Base-by-base conservation (phyloP, 1,140 invertebrate genomes). In the Pissodes strobi region DNA sequence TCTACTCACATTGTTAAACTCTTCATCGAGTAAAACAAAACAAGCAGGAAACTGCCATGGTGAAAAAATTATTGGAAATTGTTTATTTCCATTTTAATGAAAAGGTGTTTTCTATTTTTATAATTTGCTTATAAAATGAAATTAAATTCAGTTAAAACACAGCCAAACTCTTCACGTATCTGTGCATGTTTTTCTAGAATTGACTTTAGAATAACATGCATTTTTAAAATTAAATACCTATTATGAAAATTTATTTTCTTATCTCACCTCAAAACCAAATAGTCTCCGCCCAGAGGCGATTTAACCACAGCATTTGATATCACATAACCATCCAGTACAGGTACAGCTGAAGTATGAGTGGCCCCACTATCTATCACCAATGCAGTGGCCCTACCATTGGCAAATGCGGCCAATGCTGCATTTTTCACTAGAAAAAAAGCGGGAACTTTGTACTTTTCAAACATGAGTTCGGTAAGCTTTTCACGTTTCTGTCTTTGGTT, bases 341-440 rank as follows among this genome's bases (percentile, higher is more conserved):
- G 95, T 2, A 97, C 90, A 8, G 94, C 95, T 10, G 94, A 94
- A 0, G 95, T 98, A 74, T 97, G 93, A 34, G 92, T 94, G 0
- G 94, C 92, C 1, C 93, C 95, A 77, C 92, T 93, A 76, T 98
- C 95, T 13, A 98, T 85, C 5, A 98, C 92, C 55, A 98, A 80
- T 2, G 93, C 95, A 1, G 93, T 96, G 0, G 92, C 91, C 52
- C 91, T 80, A 1, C 95, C 95, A 80, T 96, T 97, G 1, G 95
- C 93, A 81, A 97, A 97, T 34, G 94, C 93, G 8, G 95, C 91
- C 10, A 98, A 77, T 0, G 97, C 94, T 0, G 95, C 94, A 80
- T 94, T 97, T 82, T 98, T 98, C 5, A 93, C 92, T 13, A 97
- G 80, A 76, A 94, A 98, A 79, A 97, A 97, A 0, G 95, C 95